Conservation (phyloP, 2,113 vertebrate species). For the Tetrax tetrax region DNA sequence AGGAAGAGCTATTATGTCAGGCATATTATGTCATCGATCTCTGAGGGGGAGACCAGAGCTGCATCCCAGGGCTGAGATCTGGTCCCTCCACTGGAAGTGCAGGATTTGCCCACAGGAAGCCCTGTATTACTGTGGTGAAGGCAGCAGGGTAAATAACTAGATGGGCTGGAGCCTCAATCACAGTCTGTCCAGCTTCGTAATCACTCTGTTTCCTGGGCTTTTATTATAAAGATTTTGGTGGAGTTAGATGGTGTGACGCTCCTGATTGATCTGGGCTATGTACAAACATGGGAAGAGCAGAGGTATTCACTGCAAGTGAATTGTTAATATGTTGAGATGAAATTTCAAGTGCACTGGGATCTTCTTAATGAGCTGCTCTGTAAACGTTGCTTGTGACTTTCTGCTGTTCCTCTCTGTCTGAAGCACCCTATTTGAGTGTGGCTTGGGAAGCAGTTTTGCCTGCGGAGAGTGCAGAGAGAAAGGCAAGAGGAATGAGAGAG, state of each 20-base stretch:
- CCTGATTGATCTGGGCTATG: not conserved
- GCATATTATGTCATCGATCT: too few relatives aligned
- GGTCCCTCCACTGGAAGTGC: not conserved
- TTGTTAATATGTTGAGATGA: not conserved
- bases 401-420: not conserved
- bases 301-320: not conserved
- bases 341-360: not conserved
- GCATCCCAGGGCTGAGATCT: not conserved
- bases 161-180: not conserved
- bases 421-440: not conserved
- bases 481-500: not conserved
- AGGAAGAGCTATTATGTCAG: too few relatives aligned
- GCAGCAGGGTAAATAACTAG: not conserved
- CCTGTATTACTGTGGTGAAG: not conserved
- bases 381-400: not conserved
- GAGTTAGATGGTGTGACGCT: not conserved
- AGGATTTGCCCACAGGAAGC: not conserved
- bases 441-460: not conserved
- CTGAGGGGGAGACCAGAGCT: not conserved
- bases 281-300: not conserved
- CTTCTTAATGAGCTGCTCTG: not conserved
- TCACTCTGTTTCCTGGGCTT: not conserved
- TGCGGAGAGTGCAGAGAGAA: not conserved
- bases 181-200: not conserved
- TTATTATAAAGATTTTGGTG: not conserved